Percentiles rank a stretch among this genome's conserved stretches.
Conservation (phyloP, 2,113 vertebrate species). For the Synchiropus splendidus region DNA sequence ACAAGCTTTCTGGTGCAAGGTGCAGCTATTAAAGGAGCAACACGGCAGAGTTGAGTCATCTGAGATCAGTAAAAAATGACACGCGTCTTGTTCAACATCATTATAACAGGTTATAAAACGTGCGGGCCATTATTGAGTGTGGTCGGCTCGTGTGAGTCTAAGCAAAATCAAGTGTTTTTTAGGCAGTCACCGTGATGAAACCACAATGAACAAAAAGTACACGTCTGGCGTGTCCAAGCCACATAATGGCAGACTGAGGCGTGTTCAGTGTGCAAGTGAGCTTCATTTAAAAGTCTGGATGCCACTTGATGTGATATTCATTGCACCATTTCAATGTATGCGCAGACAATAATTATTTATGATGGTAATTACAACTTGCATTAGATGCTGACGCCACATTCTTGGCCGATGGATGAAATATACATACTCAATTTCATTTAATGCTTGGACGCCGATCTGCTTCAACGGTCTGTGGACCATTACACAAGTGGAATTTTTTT, state of each 20-base stretch:
- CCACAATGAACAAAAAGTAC: slow-evolving; percentile 21
- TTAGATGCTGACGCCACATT: slow-evolving; percentile 21
- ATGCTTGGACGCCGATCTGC: slow-evolving; percentile 51
- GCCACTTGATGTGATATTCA: slow-evolving; percentile 32
- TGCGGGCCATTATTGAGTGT: slow-evolving; percentile 4
- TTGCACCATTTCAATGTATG: slow-evolving; percentile 5
- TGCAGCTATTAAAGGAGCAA: slow-evolving; percentile 12
- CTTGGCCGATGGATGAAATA: slow-evolving; percentile 41
- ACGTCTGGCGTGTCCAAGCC: slow-evolving; percentile 27
- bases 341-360: slow-evolving; percentile 27
- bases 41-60: slow-evolving; percentile 18
- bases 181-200: slow-evolving; percentile 22
- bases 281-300: slow-evolving; percentile 25
- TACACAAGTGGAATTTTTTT: slow-evolving; percentile 53
- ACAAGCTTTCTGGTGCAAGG: slow-evolving; percentile 8
- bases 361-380: slow-evolving; percentile 33
- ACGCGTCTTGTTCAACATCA: slow-evolving; percentile 7
- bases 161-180: slow-evolving; percentile 31
- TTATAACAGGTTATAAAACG: slow-evolving; percentile 22
- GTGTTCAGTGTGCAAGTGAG: slow-evolving; percentile 24
- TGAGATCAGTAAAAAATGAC: slow-evolving; percentile 6
- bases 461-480: slow-evolving; percentile 44
- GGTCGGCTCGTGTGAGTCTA: slow-evolving; percentile 15
- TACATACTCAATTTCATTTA: slow-evolving; percentile 48
- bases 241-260: slow-evolving; percentile 24